A percentile compares a stretch with the other conserved stretches of the same genome.
Evolutionary conservation across 1,140 invertebrate species (phyloP).

Genomic region (Cylas formicarius): DNA sequence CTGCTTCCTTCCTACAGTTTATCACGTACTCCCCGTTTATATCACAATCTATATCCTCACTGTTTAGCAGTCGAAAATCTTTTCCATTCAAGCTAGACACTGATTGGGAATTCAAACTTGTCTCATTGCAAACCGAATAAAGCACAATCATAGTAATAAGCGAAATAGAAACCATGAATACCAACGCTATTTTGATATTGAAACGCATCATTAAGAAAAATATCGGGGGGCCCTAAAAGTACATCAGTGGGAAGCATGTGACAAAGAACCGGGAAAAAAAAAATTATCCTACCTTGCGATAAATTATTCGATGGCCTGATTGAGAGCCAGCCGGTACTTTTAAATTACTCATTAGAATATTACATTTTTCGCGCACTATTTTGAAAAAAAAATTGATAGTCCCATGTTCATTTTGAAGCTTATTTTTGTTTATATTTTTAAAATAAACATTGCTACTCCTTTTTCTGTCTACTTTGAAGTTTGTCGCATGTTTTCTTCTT

Average conservation of each 20-base stretch:
- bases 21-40: slow-evolving; percentile 87
- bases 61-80: slow-evolving; percentile 39
- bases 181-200: slow-evolving; percentile 49
- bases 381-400: too few species aligned
- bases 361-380: too few species aligned
- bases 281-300: neutral
- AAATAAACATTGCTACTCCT: too few species aligned
- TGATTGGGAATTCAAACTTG: slow-evolving; percentile 31
- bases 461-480: too few species aligned
- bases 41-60: slow-evolving; percentile 78
- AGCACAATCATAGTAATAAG: slow-evolving; percentile 46
- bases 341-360: too few species aligned
- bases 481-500: too few species aligned
- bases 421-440: too few species aligned
- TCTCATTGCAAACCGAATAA: slow-evolving; percentile 50
- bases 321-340: too few species aligned
- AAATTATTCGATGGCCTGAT: neutral
- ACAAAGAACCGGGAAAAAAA: neutral
- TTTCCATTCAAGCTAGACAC: slow-evolving; percentile 27
- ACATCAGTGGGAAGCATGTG: too few species aligned
- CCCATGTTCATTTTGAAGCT: too few species aligned
- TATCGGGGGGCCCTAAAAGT: slow-evolving; percentile 39
- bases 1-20: slow-evolving; percentile 73
- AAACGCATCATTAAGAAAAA: slow-evolving; percentile 51
- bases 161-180: slow-evolving; percentile 44